Evolutionary conservation across 2,888 invertebrate species (phyloP), one percentile per base, ranked within the genome.

Genomic region (Ephialtes manifestator): DNA sequence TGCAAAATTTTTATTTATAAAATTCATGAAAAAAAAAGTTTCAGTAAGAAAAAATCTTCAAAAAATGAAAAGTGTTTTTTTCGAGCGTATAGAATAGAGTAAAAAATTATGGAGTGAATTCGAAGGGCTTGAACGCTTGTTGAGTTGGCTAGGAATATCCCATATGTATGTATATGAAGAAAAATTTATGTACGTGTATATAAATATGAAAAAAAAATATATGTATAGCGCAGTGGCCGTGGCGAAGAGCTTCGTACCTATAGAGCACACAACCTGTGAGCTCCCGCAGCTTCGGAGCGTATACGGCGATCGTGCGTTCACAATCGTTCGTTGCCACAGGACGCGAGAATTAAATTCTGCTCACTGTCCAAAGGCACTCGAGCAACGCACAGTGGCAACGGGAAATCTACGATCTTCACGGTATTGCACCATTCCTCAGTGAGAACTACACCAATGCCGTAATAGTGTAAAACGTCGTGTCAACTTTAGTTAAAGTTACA

Each of bases 341-440:
- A 75, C 63, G 81, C 74, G 79, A 63, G 83, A 79, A 83, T 83
- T 48, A 79, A 79, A 75, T 79, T 79, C 20, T 70, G 11, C 39
- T 65, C 39, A 39, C 35, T 18, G 65, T 65, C 65, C 60, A 43
- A 31, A 10, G 65, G 67, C 72, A 79, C 79, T 70, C 84, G 72
- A 55, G 46, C 24, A 53, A 51, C 58, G 65, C 55, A 70, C 63
- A 71, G 7, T 24, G 65, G 55, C 51, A 60, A 74, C 71, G 72
- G 75, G 81, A 85, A 81, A 85, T 87, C 87, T 85, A 81, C 75
- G 46, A 85, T 87, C 87, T 87, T 87, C 71, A 85, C 83, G 81
- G 79, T 79, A 65, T 76, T 83, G 86, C 78, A 67, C 77, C 70
- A 68, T 79, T 83, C 63, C 77, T 65, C 72, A 24, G 39, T 39